phyloP scores from a whole-genome alignment of 1,140 invertebrate species.

The Augochlora pura region DNA sequence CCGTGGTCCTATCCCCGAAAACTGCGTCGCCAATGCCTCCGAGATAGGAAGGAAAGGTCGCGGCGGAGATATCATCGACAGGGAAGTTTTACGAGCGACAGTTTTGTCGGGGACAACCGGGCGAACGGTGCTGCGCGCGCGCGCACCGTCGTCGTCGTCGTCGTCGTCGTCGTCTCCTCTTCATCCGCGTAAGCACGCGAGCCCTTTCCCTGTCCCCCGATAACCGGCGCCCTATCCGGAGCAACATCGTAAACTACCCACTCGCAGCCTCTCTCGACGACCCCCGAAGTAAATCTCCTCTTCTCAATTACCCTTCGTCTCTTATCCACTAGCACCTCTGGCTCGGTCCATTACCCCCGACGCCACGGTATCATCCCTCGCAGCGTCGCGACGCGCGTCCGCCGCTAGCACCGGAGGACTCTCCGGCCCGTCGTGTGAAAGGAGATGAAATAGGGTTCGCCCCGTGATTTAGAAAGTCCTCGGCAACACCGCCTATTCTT shows the following conservation, averaged over 20 bases:
- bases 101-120: slow-evolving; percentile 55
- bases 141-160: too few relatives aligned
- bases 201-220: slow-evolving; percentile 47
- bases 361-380: slow-evolving; percentile 44
- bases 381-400: background rate
- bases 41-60: background rate
- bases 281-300: slow-evolving; percentile 77
- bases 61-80: slow-evolving; percentile 44
- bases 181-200: slow-evolving; percentile 10
- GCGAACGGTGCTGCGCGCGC: too few relatives aligned
- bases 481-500: background rate
- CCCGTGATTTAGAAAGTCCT: slow-evolving; percentile 24
- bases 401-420: slow-evolving; percentile 51
- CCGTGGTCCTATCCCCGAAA: background rate
- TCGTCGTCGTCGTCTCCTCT: slow-evolving; percentile 37
- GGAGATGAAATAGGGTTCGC: slow-evolving; percentile 47
- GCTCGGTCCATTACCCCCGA: slow-evolving; percentile 60
- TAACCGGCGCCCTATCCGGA: slow-evolving; percentile 58
- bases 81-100: slow-evolving; percentile 62
- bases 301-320: slow-evolving; percentile 78
- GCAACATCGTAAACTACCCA: slow-evolving; percentile 61
- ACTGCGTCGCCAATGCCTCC: slow-evolving; percentile 4
- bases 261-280: slow-evolving; percentile 53
- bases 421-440: slow-evolving; percentile 3
- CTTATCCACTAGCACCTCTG: slow-evolving; percentile 55